A percentile compares a stretch with the other conserved stretches of the same genome.
These are phyloP conservation scores for Pteropus alecto DNA, from an alignment of 2,113 vertebrate genomes.

Conservation along the genomic window DNA sequence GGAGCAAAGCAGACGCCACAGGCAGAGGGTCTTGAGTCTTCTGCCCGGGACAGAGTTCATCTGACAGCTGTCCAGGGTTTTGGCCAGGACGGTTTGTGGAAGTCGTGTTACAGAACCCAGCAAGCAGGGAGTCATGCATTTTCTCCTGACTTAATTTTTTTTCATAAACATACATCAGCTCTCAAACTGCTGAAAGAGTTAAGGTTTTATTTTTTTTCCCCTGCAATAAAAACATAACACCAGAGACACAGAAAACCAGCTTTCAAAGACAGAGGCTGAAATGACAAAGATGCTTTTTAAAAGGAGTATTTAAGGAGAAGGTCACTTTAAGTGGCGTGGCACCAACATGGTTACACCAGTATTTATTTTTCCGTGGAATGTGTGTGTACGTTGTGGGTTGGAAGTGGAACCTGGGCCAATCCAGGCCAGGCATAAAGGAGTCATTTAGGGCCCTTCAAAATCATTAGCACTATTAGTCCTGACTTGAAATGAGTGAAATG, in stretches of 20 bases:
- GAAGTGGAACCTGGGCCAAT: slow-evolving; percentile 42
- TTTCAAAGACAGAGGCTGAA: slow-evolving; percentile 52
- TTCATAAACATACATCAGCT: neutral
- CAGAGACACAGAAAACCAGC: slow-evolving; percentile 30
- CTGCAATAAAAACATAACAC: neutral
- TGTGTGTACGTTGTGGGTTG: slow-evolving; percentile 65
- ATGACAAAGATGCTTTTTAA: slow-evolving; percentile 41
- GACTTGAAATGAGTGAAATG: slow-evolving; percentile 55
- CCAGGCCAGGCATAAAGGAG: slow-evolving; percentile 56
- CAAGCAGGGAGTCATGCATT: neutral
- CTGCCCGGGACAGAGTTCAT: neutral
- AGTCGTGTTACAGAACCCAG: neutral
- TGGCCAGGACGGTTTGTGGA: neutral
- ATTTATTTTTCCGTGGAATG: slow-evolving; percentile 66
- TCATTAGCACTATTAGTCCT: slow-evolving; percentile 61
- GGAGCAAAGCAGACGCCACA: rapidly evolving
- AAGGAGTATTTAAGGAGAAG: slow-evolving; percentile 64
- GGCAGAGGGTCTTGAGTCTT: neutral
- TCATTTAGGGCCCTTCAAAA: slow-evolving; percentile 68
- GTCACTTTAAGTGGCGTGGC: slow-evolving; percentile 37
- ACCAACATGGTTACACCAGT: neutral
- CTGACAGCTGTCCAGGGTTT: neutral
- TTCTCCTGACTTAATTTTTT: neutral
- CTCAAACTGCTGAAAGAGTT: neutral
- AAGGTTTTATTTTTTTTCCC: neutral